A percentile compares a stretch with the other conserved stretches of the same genome.
These are phyloP conservation scores for Chironomus tentans DNA, from an alignment of 2,888 invertebrate species.

Conservation along the genomic window DNA sequence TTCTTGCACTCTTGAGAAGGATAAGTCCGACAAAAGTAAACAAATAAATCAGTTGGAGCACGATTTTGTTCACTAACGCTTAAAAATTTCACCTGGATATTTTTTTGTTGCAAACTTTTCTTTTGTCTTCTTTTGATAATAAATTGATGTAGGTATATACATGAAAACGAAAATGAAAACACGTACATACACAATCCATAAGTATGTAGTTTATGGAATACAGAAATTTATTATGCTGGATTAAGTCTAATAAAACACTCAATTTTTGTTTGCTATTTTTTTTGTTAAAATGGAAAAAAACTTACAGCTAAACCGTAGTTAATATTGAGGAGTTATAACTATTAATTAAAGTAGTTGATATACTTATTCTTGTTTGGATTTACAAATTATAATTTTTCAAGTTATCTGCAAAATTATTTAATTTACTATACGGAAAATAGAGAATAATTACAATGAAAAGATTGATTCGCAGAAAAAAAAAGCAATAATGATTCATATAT, in stretches of 20 bases:
- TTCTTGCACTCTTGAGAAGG: neutral
- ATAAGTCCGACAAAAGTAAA: neutral
- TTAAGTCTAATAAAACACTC: constrained; percentile 20
- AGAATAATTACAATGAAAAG: no score
- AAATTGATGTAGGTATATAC: neutral
- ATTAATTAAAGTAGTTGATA: no score
- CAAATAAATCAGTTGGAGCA: constrained; percentile 25
- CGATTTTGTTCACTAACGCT: constrained; percentile 16
- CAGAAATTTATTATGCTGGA: constrained; percentile 12
- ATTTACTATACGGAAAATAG: no score
- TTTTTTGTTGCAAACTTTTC: neutral
- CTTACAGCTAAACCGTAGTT: no score
- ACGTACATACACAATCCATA: neutral
- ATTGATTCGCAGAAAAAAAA: no score
- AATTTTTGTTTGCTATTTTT: neutral
- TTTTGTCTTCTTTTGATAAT: neutral
- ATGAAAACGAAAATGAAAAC: neutral
- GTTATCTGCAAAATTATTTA: no score
- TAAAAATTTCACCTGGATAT: constrained; percentile 21
- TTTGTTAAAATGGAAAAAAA: neutral
- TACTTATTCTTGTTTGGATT: no score
- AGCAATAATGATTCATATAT: neutral
- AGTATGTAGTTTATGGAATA: neutral
- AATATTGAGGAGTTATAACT: no score
- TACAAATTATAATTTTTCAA: no score